A percentile compares a stretch with the other conserved stretches of the same genome.
Conservation (phyloP, 1,140 invertebrate species). For the Aphelinus atriplicis region DNA sequence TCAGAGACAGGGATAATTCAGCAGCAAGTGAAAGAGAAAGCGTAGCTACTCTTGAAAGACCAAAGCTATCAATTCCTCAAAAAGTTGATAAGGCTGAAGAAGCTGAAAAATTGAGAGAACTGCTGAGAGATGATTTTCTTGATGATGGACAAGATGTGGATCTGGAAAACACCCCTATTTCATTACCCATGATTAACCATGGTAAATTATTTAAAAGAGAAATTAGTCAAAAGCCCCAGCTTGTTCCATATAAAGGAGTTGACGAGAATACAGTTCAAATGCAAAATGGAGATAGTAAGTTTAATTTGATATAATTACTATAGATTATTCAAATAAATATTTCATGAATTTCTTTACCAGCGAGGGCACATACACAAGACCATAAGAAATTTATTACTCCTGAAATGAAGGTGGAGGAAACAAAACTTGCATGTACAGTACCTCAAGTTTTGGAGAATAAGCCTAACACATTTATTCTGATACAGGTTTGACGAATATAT, state of each 20-base stretch:
- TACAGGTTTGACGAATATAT: slow-evolving; percentile 50
- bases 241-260: slow-evolving; percentile 28
- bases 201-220: slow-evolving; percentile 49
- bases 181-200: slow-evolving; percentile 53
- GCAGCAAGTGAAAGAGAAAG: slow-evolving; percentile 40
- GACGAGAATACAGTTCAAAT: slow-evolving; percentile 50
- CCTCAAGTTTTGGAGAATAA: slow-evolving; percentile 53
- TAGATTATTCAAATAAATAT: slow-evolving; percentile 31
- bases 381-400: not conserved
- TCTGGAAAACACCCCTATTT: slow-evolving; percentile 49
- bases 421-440: slow-evolving; percentile 40
- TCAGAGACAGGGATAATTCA: slow-evolving; percentile 39
- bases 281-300: slow-evolving; percentile 56
- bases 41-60: slow-evolving; percentile 46
- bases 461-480: slow-evolving; percentile 53
- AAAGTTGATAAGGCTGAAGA: slow-evolving; percentile 55
- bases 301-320: not conserved
- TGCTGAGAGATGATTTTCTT: slow-evolving; percentile 59
- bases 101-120: slow-evolving; percentile 53
- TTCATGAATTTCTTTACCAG: slow-evolving; percentile 23
- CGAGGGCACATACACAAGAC: not conserved
- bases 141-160: slow-evolving; percentile 52
- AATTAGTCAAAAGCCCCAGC: not conserved
- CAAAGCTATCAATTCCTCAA: slow-evolving; percentile 56
- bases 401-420: slow-evolving; percentile 32